Percentiles rank a stretch among this genome's conserved stretches.
These are phyloP conservation scores for Eucriotettix oculatus DNA, from an alignment of 2,888 invertebrate genomes.

Conservation along the genomic window DNA sequence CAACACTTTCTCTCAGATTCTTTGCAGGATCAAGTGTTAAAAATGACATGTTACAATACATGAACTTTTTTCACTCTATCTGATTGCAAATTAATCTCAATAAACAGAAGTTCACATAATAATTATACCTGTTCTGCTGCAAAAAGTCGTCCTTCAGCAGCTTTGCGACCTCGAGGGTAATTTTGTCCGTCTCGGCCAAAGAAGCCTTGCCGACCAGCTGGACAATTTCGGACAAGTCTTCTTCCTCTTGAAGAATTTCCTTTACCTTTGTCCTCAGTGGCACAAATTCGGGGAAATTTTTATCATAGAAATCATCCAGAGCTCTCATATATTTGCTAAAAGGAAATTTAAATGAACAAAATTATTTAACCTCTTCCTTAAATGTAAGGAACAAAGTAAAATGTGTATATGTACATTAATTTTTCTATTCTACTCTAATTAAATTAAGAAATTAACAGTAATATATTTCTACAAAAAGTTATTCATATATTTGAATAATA, in stretches of 20 bases:
- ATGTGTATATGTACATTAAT: too few species aligned
- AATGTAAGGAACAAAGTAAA: too few species aligned
- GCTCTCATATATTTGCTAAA: conserved; percentile 94
- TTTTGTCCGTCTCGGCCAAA: conserved; percentile 96
- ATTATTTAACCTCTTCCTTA: neutral
- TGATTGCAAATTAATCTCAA: too few species aligned
- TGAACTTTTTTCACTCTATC: too few species aligned
- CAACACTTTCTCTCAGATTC: too few species aligned
- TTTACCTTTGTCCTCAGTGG: conserved; percentile 90
- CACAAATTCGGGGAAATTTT: conserved; percentile 93
- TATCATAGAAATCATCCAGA: conserved; percentile 98
- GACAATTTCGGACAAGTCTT: conserved; percentile 98
- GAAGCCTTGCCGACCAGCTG: conserved; percentile 99
- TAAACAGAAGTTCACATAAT: too few species aligned
- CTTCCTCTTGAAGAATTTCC: conserved; percentile 96
- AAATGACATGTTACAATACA: too few species aligned
- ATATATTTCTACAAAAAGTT: too few species aligned
- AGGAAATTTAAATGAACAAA: conserved; percentile 8
- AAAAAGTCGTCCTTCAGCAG: conserved; percentile 97
- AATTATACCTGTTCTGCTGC: conserved; percentile 83
- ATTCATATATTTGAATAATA: too few species aligned
- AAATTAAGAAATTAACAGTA: too few species aligned
- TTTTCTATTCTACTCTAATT: too few species aligned
- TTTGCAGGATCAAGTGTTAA: too few species aligned
- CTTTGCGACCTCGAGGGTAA: conserved; percentile 96